phyloP scores from a whole-genome alignment of 1,140 invertebrate species.

The Piezodorus guildinii region DNA sequence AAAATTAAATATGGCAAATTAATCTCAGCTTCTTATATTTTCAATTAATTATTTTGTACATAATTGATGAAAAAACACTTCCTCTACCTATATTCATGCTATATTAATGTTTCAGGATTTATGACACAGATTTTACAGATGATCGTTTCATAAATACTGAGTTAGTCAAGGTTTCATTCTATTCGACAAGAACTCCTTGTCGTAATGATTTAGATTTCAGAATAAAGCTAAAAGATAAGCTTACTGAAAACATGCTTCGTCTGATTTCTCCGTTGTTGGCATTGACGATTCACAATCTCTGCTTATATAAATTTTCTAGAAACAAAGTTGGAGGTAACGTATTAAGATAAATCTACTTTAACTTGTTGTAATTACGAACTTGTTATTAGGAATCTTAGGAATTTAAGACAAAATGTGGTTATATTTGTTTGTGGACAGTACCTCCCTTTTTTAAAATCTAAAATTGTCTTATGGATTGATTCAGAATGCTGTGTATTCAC shows the following conservation, averaged over 20 bases:
- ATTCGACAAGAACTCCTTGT: conserved; percentile 37
- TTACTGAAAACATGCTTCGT: conserved; percentile 15
- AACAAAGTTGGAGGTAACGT: conserved; percentile 6
- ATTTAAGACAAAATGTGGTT: too few relatives aligned
- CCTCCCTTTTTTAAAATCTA: too few relatives aligned
- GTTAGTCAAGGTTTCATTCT: background rate
- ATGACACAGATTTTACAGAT: conserved; percentile 39
- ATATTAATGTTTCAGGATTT: conserved; percentile 33
- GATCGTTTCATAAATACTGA: conserved; percentile 38
- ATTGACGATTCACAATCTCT: background rate
- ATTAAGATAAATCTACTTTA: too few relatives aligned
- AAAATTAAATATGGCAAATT: too few relatives aligned
- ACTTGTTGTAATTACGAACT: too few relatives aligned
- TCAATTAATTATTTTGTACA: too few relatives aligned
- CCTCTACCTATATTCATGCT: background rate
- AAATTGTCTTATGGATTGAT: too few relatives aligned
- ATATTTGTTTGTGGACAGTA: too few relatives aligned
- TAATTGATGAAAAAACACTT: background rate
- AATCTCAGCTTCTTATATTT: too few relatives aligned
- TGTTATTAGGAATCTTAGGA: too few relatives aligned
- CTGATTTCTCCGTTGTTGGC: conserved; percentile 12
- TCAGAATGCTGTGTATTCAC: too few relatives aligned
- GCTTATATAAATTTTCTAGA: conserved; percentile 1
- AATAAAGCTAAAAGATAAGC: conserved; percentile 27
- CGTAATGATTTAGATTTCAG: conserved; percentile 35